Conservation (phyloP, 1,140 invertebrate species). For the Helicorthomorpha holstii region DNA sequence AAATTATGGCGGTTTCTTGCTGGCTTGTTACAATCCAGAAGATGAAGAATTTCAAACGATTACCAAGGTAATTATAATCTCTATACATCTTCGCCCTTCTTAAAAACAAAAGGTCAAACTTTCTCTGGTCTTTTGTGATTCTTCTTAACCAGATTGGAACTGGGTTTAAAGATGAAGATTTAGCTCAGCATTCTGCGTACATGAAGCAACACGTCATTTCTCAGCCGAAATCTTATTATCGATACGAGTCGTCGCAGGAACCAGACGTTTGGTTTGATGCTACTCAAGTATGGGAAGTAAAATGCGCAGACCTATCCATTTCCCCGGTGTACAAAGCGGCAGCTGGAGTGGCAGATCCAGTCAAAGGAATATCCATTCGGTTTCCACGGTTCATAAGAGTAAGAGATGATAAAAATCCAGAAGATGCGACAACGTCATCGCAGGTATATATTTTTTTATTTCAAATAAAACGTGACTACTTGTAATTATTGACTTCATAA, state of each 20-base stretch:
- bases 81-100: too few relatives aligned
- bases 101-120: too few relatives aligned
- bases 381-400: slow-evolving; percentile 90
- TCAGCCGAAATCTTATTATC: slow-evolving; percentile 68
- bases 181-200: slow-evolving; percentile 40
- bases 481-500: too few relatives aligned
- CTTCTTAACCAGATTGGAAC: slow-evolving; percentile 64
- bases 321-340: slow-evolving; percentile 88
- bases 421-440: slow-evolving; percentile 77
- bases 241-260: slow-evolving; percentile 50
- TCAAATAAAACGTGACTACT: too few relatives aligned
- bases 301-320: slow-evolving; percentile 93
- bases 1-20: slow-evolving; percentile 84
- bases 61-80: slow-evolving; percentile 48
- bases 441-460: slow-evolving; percentile 39
- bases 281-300: slow-evolving; percentile 91
- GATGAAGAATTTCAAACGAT: slow-evolving; percentile 87
- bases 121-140: background rate
- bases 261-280: slow-evolving; percentile 95
- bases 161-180: slow-evolving; percentile 85
- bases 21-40: slow-evolving; percentile 89
- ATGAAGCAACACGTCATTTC: slow-evolving; percentile 59
- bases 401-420: slow-evolving; percentile 81
- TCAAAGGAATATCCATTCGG: slow-evolving; percentile 85
- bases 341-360: slow-evolving; percentile 67